Conservation (phyloP, 2,113 vertebrate species). For the Lepus americanus region DNA sequence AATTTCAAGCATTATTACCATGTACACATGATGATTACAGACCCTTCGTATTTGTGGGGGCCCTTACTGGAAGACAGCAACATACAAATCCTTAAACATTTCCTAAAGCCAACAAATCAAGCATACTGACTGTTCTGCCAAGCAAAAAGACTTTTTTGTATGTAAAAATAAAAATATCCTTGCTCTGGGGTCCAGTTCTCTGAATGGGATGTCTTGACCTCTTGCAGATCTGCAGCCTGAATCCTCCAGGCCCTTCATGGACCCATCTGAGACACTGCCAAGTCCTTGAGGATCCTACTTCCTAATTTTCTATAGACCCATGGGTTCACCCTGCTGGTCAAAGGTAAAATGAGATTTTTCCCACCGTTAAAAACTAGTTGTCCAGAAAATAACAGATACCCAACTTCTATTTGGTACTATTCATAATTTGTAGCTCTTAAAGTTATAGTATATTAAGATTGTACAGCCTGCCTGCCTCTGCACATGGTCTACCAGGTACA, state of each 20-base stretch:
- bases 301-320: slow-evolving; percentile 34
- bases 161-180: slow-evolving; percentile 56
- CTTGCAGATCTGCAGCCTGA: background rate
- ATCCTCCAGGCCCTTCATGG: slow-evolving; percentile 51
- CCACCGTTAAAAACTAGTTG: slow-evolving; percentile 35
- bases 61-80: background rate
- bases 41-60: no score
- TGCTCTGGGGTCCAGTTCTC: background rate
- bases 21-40: background rate
- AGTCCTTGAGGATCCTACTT: slow-evolving; percentile 53
- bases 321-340: background rate
- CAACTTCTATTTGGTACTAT: slow-evolving; percentile 16
- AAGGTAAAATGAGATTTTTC: slow-evolving; percentile 28
- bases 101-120: background rate
- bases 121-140: background rate
- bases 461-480: background rate
- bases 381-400: background rate
- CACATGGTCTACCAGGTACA: background rate
- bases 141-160: background rate
- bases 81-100: background rate
- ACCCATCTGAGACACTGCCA: background rate
- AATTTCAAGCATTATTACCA: background rate
- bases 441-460: slow-evolving; percentile 18
- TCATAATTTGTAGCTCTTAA: background rate
- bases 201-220: slow-evolving; percentile 35